Evolutionary conservation across 2,113 vertebrate genomes (phyloP).

Genomic region (Haemorhous mexicanus): DNA sequence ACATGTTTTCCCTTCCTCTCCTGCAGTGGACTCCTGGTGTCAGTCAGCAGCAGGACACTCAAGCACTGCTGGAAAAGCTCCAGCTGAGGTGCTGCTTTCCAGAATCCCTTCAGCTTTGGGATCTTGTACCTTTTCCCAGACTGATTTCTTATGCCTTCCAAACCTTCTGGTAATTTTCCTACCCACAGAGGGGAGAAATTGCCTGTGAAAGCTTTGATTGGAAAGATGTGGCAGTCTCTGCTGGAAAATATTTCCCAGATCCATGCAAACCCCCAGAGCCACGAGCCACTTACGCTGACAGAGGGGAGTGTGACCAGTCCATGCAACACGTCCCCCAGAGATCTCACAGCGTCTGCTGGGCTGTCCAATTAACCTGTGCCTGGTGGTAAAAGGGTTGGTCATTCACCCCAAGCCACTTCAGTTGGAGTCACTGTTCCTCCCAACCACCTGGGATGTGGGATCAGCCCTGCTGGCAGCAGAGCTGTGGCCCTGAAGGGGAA

Average conservation of each 20-base stretch:
- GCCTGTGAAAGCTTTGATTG: not conserved
- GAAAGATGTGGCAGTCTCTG: not conserved
- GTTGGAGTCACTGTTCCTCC: not conserved
- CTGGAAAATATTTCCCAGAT: not conserved
- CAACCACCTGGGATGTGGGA: rapidly evolving
- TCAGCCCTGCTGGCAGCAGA: not conserved
- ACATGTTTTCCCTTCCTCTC: not conserved
- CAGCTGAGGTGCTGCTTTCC: not conserved
- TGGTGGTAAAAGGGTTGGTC: not conserved
- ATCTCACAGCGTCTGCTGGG: not conserved
- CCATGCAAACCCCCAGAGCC: rapidly evolving
- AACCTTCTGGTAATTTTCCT: not conserved
- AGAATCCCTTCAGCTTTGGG: not conserved
- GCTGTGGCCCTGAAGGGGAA: not conserved
- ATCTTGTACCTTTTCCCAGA: not conserved
- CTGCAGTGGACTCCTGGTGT: not conserved
- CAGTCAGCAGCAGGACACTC: not conserved
- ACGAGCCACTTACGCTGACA: conserved; percentile 49
- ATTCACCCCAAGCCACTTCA: not conserved
- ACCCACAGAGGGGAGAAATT: not conserved
- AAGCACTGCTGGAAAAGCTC: not conserved
- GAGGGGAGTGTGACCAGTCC: not conserved
- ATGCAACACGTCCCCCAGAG: not conserved
- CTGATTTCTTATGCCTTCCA: not conserved
- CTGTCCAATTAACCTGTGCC: conserved; percentile 50